phyloP scores from a whole-genome alignment of 2,797 vertebrate species.

The Neosalanx taihuensis region DNA sequence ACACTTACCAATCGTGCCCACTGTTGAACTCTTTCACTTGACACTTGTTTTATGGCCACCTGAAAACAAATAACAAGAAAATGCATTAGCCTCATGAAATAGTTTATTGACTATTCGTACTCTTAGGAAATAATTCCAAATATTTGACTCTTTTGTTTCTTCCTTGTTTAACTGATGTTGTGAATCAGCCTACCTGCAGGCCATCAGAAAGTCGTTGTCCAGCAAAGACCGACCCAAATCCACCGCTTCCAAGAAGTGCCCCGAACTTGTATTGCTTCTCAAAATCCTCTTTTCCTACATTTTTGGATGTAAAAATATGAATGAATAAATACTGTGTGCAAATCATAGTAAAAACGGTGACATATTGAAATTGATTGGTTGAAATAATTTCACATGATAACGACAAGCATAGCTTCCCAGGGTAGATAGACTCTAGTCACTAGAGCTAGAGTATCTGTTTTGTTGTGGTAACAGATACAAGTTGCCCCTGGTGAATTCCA shows the following conservation, averaged over 20 bases:
- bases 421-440: no score
- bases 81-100: background rate
- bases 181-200: conserved; percentile 69
- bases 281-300: conserved; percentile 73
- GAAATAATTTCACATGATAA: background rate
- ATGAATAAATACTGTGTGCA: background rate
- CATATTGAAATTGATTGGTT: background rate
- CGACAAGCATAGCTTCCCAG: no score
- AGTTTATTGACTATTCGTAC: background rate
- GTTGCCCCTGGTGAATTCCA: background rate
- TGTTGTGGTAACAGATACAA: background rate
- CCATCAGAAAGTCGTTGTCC: conserved; percentile 78
- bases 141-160: background rate
- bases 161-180: background rate
- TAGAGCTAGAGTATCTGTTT: background rate
- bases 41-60: conserved; percentile 84
- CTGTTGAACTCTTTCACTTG: conserved; percentile 71
- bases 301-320: background rate
- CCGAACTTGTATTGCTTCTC: conserved; percentile 71
- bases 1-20: conserved; percentile 79
- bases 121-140: background rate
- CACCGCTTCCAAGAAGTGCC: conserved; percentile 77
- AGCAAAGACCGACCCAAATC: conserved; percentile 80
- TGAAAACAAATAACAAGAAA: conserved; percentile 41
- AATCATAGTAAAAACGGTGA: background rate